These are phyloP conservation scores for Podarcis raffonei DNA, from an alignment of 2,113 vertebrate genomes.

Conservation along the genomic window DNA sequence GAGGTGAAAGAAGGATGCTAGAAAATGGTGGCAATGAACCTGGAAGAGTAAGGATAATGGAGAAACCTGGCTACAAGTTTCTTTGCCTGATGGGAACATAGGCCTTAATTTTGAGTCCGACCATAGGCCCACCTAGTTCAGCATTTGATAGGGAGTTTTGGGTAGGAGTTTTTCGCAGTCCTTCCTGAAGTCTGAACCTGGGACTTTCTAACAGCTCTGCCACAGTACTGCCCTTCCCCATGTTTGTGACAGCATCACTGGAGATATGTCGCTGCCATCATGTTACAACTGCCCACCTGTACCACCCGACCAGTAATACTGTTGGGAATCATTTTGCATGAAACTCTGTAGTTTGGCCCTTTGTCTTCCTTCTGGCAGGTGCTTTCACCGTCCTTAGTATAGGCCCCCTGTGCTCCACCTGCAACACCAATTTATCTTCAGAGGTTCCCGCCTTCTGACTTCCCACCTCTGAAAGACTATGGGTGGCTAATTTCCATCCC, in stretches of 20 bases:
- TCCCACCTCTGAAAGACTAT: neutral
- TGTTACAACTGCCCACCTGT: neutral
- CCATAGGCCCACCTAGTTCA: neutral
- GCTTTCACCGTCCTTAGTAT: neutral
- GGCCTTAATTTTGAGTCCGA: neutral
- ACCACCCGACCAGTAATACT: neutral
- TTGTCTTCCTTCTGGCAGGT: neutral
- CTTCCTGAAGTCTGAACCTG: neutral
- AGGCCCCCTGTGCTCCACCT: neutral
- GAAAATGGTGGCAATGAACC: slow-evolving; percentile 7
- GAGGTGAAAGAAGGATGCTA: neutral
- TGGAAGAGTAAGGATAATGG: neutral
- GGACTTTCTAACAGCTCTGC: neutral
- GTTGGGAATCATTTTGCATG: neutral
- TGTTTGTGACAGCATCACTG: neutral
- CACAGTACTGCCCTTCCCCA: neutral
- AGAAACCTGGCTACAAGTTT: neutral
- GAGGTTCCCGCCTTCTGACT: neutral
- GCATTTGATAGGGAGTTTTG: neutral
- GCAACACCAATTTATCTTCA: neutral
- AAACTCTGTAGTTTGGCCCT: neutral
- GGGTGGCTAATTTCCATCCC: neutral
- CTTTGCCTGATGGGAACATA: neutral
- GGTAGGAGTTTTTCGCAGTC: neutral
- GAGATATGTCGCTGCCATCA: neutral